Conservation (phyloP, 2,888 invertebrate species). For the Thymelicus acteon region DNA sequence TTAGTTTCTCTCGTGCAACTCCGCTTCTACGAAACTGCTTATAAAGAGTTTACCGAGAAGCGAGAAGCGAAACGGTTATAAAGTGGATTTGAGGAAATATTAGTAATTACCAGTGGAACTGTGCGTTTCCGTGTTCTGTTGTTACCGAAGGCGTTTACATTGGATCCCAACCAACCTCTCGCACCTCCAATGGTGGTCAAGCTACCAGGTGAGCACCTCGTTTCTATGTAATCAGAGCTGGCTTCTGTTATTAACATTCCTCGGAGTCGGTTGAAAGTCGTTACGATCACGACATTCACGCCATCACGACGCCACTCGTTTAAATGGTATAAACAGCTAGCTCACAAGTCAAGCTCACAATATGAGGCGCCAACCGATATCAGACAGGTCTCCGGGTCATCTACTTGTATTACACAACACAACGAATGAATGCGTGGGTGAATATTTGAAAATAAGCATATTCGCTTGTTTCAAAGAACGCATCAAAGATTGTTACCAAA, state of each 20-base stretch:
- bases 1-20: slow-evolving; percentile 80
- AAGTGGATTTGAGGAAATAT: slow-evolving; percentile 83
- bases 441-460: too few species aligned
- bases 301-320: slow-evolving; percentile 21
- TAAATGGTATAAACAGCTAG: slow-evolving; percentile 27
- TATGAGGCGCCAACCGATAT: slow-evolving; percentile 48
- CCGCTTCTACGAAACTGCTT: slow-evolving; percentile 80
- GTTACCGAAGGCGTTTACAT: slow-evolving; percentile 76
- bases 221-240: slow-evolving; percentile 34
- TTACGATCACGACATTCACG: slow-evolving; percentile 31
- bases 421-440: slow-evolving; percentile 5
- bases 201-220: slow-evolving; percentile 74
- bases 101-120: slow-evolving; percentile 77
- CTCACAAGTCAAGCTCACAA: slow-evolving; percentile 16
- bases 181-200: slow-evolving; percentile 83
- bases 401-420: slow-evolving; percentile 36
- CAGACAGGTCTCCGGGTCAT: slow-evolving; percentile 47
- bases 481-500: too few species aligned
- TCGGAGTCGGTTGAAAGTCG: slow-evolving; percentile 37
- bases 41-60: slow-evolving; percentile 79
- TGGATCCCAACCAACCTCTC: slow-evolving; percentile 79
- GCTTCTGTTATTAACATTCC: slow-evolving; percentile 24
- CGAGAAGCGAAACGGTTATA: slow-evolving; percentile 73
- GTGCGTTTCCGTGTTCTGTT: slow-evolving; percentile 79
- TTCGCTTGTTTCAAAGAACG: too few species aligned